These are phyloP conservation scores for Brachionus sp. DNA, from an alignment of 1,140 invertebrate genomes.

Conservation along the genomic window DNA sequence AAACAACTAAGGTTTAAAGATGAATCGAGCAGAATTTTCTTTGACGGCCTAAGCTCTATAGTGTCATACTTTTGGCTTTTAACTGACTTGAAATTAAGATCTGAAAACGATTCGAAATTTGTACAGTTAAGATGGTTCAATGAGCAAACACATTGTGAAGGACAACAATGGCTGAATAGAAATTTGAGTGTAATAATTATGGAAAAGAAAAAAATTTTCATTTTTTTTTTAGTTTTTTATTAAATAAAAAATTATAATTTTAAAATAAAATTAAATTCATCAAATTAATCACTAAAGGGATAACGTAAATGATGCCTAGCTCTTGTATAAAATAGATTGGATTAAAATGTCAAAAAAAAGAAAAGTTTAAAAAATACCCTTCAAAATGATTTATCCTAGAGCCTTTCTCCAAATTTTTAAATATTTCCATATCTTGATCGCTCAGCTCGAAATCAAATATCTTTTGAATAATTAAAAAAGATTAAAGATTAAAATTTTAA, in stretches of 20 bases:
- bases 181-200: background rate
- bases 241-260: background rate
- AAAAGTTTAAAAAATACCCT: background rate
- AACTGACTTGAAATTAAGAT: background rate
- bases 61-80: background rate
- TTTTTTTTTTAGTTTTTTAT: background rate
- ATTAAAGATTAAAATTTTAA: background rate
- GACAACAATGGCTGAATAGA: background rate
- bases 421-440: constrained; percentile 40
- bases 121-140: background rate
- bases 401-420: constrained; percentile 6
- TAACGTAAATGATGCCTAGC: background rate
- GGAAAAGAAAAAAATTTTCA: background rate
- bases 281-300: background rate
- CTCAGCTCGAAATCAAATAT: constrained; percentile 34
- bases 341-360: background rate
- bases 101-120: background rate
- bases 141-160: background rate
- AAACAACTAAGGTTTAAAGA: background rate
- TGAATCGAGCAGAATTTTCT: background rate
- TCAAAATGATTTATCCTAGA: constrained; percentile 32
- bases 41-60: background rate
- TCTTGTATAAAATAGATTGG: background rate
- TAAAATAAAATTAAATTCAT: background rate
- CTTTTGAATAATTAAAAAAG: background rate